Evolutionary conservation across 2,888 invertebrate genomes (phyloP).

Genomic region (Pseudanteris insignis): DNA sequence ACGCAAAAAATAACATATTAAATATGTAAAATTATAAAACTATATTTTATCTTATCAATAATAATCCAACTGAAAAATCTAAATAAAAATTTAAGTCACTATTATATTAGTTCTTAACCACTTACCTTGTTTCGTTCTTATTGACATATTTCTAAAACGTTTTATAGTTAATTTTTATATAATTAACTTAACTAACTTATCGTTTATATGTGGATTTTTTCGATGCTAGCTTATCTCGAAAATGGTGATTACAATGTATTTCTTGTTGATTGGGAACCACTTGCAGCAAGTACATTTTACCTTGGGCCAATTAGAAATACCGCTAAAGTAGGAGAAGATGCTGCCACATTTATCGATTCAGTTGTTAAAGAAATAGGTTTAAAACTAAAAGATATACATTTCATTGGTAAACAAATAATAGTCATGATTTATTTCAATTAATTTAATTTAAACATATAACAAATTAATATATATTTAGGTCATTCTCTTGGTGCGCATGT

Average conservation of each 20-base stretch:
- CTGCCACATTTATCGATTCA: constrained; percentile 64
- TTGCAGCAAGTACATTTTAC: constrained; percentile 65
- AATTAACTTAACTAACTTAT: too few relatives aligned
- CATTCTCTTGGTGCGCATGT: constrained; percentile 65
- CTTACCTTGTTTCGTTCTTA: too few relatives aligned
- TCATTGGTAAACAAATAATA: constrained; percentile 59
- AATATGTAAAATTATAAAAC: too few relatives aligned
- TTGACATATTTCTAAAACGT: background rate
- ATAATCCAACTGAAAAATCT: too few relatives aligned
- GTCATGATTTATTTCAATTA: too few relatives aligned
- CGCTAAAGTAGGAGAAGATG: constrained; percentile 62
- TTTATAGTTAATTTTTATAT: too few relatives aligned
- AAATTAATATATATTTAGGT: constrained; percentile 49
- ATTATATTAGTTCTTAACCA: too few relatives aligned
- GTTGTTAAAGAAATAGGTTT: constrained; percentile 58
- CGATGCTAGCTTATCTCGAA: constrained; percentile 59
- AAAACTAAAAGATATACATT: constrained; percentile 61
- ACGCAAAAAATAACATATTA: too few relatives aligned
- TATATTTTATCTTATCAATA: too few relatives aligned
- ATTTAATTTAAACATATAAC: too few relatives aligned
- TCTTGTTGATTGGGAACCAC: constrained; percentile 66
- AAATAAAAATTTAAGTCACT: too few relatives aligned
- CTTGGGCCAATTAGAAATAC: constrained; percentile 65
- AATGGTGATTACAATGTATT: constrained; percentile 66
- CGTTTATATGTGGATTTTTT: too few relatives aligned